Evolutionary conservation across 2,113 vertebrate species (phyloP), one percentile per base, ranked within the genome.

Genomic region (Sapajus apella): DNA sequence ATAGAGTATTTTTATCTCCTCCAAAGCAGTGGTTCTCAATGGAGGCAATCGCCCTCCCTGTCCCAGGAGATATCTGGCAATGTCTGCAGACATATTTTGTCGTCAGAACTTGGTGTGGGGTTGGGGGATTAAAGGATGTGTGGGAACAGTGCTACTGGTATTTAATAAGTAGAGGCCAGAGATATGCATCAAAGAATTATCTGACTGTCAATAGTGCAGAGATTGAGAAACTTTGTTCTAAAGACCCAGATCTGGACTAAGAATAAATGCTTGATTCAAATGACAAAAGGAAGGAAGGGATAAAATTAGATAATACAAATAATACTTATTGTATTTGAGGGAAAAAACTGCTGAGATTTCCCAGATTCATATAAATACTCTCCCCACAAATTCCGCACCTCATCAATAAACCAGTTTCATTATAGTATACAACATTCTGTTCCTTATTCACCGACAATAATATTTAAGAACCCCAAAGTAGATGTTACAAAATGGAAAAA

Each of bases 381-480:
- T 9, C 40, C 7, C 10, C 30, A 73, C 23, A 76, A 56, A 17
- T 0, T 3, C 32, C 52, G 13, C 32, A 84, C 18, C 18, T 27
- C 50, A 95, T 55, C 73, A 64, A 4, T 64, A 87, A 95, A 80
- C 35, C 17, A 76, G 50, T 79, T 88, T 66, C 47, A 80, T 61
- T 50, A 79, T 55, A 90, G 95, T 96, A 70, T 27, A 12, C 2
- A 66, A 35, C 30, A 37, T 77, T 85, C 6, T 10, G 35, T 75
- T 64, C 37, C 27, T 30, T n/a, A 52, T 8, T 76, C 4, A 73
- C 9, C 43, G 30, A 30, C 14, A 81, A 35, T 79, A 66, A 84
- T 2, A 14, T 14, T 30, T 94, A 87, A 79, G 25, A 16, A n/a
- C 64, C 27, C 23, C 55, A n/a, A 87, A 93, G 35, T 4, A 76